These are phyloP conservation scores for Aphelinus certus DNA, from an alignment of 1,140 invertebrate genomes.

Conservation along the genomic window DNA sequence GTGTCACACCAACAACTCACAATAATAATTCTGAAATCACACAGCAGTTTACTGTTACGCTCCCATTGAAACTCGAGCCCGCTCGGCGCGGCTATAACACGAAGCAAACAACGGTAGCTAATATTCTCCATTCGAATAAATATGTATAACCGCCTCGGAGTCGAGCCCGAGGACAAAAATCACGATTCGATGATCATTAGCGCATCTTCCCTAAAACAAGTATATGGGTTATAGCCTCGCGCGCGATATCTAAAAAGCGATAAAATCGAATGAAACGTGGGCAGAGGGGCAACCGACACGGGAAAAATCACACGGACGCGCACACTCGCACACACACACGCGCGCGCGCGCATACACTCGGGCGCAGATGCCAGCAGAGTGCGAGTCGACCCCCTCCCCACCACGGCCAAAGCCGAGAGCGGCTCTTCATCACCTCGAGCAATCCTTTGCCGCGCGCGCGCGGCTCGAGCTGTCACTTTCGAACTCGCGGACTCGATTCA, in stretches of 20 bases:
- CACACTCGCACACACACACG: constrained; percentile 50
- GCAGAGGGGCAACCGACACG: constrained; percentile 39
- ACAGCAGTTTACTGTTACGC: too few species aligned
- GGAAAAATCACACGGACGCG: constrained; percentile 54
- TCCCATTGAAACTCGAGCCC: too few species aligned
- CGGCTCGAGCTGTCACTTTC: constrained; percentile 48
- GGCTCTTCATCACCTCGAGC: constrained; percentile 43
- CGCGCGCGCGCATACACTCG: background rate
- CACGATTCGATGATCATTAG: too few species aligned
- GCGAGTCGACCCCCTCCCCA: constrained; percentile 1
- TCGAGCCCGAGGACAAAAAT: too few species aligned
- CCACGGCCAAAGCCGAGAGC: constrained; percentile 3
- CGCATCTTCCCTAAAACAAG: constrained; percentile 6
- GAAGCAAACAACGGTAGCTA: too few species aligned
- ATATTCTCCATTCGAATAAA: too few species aligned
- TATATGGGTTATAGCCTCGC: background rate
- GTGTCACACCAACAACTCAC: too few species aligned
- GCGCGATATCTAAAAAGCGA: constrained; percentile 4
- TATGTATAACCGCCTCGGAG: too few species aligned
- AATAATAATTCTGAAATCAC: too few species aligned
- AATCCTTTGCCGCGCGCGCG: constrained; percentile 40
- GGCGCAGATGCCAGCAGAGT: constrained; percentile 47
- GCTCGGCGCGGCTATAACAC: too few species aligned
- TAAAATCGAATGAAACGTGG: constrained; percentile 23
- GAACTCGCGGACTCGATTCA: constrained; percentile 18